Evolutionary conservation across 2,888 invertebrate genomes (phyloP).

Genomic region (Cryptocheilus praepositus): DNA sequence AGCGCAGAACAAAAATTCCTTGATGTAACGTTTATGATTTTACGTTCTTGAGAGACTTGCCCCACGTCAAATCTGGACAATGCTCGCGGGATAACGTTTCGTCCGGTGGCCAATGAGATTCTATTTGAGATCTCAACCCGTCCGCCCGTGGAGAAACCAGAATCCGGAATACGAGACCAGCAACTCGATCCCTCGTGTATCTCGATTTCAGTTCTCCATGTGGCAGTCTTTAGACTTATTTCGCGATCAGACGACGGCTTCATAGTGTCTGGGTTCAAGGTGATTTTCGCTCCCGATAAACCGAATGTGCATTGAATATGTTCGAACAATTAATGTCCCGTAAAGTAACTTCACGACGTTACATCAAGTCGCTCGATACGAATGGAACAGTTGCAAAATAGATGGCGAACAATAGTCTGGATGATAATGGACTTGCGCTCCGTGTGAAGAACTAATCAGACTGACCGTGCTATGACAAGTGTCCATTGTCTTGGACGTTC

Average conservation of each 20-base stretch:
- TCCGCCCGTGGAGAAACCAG: conserved; percentile 39
- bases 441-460: no score
- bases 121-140: conserved; percentile 36
- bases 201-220: conserved; percentile 45
- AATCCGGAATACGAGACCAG: conserved; percentile 49
- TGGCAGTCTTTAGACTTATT: conserved; percentile 16
- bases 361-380: neutral
- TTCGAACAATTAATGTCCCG: neutral
- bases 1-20: neutral
- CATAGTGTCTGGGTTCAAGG: no score
- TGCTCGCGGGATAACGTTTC: conserved; percentile 43
- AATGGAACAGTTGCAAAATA: neutral
- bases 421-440: no score
- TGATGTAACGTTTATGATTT: no score
- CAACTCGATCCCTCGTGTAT: conserved; percentile 43
- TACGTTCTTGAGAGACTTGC: no score
- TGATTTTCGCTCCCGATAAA: no score
- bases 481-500: no score
- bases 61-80: neutral
- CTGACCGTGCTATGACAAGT: no score
- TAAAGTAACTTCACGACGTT: neutral
- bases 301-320: no score
- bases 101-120: conserved; percentile 45
- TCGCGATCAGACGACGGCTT: conserved; percentile 12
- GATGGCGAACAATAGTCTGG: no score